Evolutionary conservation across 2,888 invertebrate genomes (phyloP), one percentile per base, ranked within the genome.

Genomic region (Perithous albicinctus): DNA sequence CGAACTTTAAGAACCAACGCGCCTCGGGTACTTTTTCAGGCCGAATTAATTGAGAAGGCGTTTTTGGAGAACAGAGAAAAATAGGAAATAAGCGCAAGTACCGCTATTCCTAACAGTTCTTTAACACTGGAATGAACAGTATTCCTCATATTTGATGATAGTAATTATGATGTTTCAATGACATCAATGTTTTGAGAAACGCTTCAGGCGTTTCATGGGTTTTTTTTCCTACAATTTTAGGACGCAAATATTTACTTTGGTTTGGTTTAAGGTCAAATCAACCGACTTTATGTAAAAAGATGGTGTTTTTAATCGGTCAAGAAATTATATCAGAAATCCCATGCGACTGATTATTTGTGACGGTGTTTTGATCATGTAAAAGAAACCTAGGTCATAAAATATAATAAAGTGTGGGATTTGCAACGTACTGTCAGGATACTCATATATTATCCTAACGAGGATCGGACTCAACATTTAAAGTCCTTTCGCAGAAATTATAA

Each of bases 31-130:
- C 26, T 29, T 56, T n/a, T 26, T 35, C 18, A 6, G 26, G 48
- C 61, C 61, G 59, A 46, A 67, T 76, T 69, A 69, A 61, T 69
- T 69, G 61, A 76, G 48, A 67, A 48, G 64, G 74, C 54, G 64
- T 38, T 74, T n/a, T 54, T 59, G 1, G 18, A 29, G n/a, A 12
- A 66, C 29, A 12, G 23, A 59, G 35, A 35, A 32, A 69, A 61
- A n/a, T 6, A 48, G 32, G 64, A 56, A n/a, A 46, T 63, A 64
- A 48, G 64, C 38, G 18, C 8, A 48, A 59, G 48, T 63, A 63
- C 43, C 72, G 72, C 32, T 59, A 59, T 46, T 18, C 18, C 32
- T 46, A n/a, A 59, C 72, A 29, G 29, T 43, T 72, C 32, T 18
- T 59, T 15, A 6, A 35, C 43, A 29, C 41, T 10, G 15, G 18